These are phyloP conservation scores for Lapara coniferarum DNA, from an alignment of 2,888 invertebrate species.

Conservation along the genomic window DNA sequence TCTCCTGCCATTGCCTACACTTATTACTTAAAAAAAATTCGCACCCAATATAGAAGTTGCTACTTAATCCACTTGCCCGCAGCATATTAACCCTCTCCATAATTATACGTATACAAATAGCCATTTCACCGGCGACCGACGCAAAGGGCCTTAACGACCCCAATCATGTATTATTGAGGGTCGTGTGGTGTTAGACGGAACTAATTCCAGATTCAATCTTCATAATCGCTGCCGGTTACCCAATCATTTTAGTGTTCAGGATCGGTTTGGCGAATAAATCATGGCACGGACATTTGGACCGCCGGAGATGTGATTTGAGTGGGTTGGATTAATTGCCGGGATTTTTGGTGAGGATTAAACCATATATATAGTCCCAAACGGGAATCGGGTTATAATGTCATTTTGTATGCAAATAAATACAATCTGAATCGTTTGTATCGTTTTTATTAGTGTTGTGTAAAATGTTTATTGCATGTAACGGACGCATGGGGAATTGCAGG, in stretches of 20 bases:
- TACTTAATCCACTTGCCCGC: slow-evolving; percentile 1
- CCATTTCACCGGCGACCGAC: slow-evolving; percentile 25
- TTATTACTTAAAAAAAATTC: too few species aligned
- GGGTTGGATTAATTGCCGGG: slow-evolving; percentile 18
- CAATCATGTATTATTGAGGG: slow-evolving; percentile 47
- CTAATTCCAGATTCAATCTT: slow-evolving; percentile 56
- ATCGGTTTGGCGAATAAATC: slow-evolving; percentile 18
- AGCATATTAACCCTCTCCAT: slow-evolving; percentile 22
- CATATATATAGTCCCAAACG: too few species aligned
- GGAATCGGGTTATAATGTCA: too few species aligned
- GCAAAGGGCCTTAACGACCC: slow-evolving; percentile 44
- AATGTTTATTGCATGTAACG: too few species aligned
- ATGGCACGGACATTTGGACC: slow-evolving; percentile 2
- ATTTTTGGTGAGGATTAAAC: slow-evolving; percentile 1
- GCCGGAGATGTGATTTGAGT: slow-evolving; percentile 2
- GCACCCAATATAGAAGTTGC: neutral
- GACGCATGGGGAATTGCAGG: too few species aligned
- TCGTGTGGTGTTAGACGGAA: slow-evolving; percentile 35
- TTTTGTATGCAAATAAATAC: too few species aligned
- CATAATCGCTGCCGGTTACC: slow-evolving; percentile 22
- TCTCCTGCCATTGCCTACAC: too few species aligned
- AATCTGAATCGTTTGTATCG: too few species aligned
- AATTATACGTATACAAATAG: slow-evolving; percentile 27
- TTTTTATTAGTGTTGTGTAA: too few species aligned
- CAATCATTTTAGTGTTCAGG: slow-evolving; percentile 25